Conservation (phyloP, 2,113 vertebrate genomes). For the Spizaetus ornatus region DNA sequence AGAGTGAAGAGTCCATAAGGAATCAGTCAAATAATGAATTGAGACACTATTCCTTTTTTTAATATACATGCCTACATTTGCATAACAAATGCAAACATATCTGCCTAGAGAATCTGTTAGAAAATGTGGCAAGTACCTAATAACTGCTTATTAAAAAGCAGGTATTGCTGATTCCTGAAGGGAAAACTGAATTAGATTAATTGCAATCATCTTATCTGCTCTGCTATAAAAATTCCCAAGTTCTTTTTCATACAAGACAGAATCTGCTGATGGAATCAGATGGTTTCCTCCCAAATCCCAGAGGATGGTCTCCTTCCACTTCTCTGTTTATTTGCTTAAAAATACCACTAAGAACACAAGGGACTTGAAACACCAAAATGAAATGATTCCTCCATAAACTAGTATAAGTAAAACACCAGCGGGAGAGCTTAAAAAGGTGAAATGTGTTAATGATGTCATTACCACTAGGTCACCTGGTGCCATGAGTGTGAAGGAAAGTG, state of each 20-base stretch:
- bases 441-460: constrained; percentile 62
- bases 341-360: background rate
- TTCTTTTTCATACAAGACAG: background rate
- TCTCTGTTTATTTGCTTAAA: constrained; percentile 21
- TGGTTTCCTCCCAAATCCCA: background rate
- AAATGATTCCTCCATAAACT: constrained; percentile 44
- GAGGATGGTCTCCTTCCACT: background rate
- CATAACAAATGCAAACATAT: background rate
- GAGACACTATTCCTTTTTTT: background rate
- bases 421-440: constrained; percentile 42
- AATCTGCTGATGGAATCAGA: background rate
- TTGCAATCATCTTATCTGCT: background rate
- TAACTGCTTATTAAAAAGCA: background rate
- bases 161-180: background rate
- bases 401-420: background rate
- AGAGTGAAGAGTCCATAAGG: background rate
- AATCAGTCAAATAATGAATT: background rate
- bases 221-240: background rate
- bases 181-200: background rate
- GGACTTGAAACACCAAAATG: constrained; percentile 4
- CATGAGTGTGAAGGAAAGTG: background rate
- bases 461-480: constrained; percentile 46
- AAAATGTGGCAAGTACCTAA: background rate
- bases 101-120: background rate
- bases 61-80: background rate